These are phyloP conservation scores for Dicrurus megarhynchus DNA, from an alignment of 2,113 vertebrate species.

Conservation along the genomic window DNA sequence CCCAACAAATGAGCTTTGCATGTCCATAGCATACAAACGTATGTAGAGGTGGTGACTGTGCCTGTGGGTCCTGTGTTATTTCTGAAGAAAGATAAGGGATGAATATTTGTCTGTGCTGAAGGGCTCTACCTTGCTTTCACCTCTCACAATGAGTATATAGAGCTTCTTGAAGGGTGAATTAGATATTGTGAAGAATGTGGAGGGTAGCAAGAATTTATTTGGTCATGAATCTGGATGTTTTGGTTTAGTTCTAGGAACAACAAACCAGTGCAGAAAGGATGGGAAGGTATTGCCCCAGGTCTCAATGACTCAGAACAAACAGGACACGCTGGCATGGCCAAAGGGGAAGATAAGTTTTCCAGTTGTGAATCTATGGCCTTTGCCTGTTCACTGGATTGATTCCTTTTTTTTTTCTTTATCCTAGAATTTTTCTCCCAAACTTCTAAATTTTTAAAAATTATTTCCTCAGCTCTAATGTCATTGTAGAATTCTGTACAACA, in stretches of 20 bases:
- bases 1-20: neutral
- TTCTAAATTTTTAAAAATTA: neutral
- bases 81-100: neutral
- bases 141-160: neutral
- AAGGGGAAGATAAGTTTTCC: neutral
- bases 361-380: neutral
- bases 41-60: neutral
- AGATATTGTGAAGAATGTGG: neutral
- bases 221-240: neutral
- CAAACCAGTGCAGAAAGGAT: neutral
- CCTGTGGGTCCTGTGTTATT: neutral
- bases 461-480: neutral
- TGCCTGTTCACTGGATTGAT: neutral
- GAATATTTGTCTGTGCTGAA: neutral
- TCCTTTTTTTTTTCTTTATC: neutral
- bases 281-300: neutral
- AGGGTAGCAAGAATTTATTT: neutral
- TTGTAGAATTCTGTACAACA: neutral
- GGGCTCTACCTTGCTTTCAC: neutral
- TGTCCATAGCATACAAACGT: neutral
- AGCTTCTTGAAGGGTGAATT: neutral
- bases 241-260: neutral
- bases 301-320: neutral
- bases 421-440: neutral
- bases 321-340: neutral